Percentiles rank a stretch among this genome's conserved stretches.
These are phyloP conservation scores for Lingula anatina DNA, from an alignment of 2,888 invertebrate species.

Conservation along the genomic window DNA sequence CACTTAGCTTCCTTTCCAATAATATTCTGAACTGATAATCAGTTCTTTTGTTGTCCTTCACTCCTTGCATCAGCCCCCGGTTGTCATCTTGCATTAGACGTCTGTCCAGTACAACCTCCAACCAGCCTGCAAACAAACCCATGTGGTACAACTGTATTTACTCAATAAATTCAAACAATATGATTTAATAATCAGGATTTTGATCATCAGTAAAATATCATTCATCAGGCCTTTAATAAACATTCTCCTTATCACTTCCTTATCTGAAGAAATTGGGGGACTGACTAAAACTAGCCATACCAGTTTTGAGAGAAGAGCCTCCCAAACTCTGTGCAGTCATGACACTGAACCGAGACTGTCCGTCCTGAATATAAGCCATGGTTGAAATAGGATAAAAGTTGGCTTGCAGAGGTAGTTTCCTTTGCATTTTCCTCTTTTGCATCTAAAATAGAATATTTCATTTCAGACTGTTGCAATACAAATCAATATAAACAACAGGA, in stretches of 20 bases:
- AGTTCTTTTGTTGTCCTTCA: constrained; percentile 84
- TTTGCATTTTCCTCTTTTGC: constrained; percentile 73
- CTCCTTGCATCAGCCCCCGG: constrained; percentile 85
- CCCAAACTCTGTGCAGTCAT: constrained; percentile 65
- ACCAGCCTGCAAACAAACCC: constrained; percentile 40
- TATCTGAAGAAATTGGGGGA: too few relatives aligned
- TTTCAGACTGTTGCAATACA: too few relatives aligned
- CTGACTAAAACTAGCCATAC: too few relatives aligned
- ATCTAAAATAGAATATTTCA: constrained; percentile 59
- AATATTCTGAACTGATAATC: constrained; percentile 77
- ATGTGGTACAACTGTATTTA: too few relatives aligned
- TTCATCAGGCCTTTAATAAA: too few relatives aligned
- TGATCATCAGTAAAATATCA: too few relatives aligned
- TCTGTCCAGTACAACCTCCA: constrained; percentile 95
- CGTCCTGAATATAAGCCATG: constrained; percentile 77
- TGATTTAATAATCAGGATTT: too few relatives aligned
- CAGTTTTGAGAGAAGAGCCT: constrained; percentile 70
- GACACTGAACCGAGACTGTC: constrained; percentile 37
- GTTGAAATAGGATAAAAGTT: constrained; percentile 94
- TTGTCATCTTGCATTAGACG: constrained; percentile 89
- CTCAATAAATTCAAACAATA: too few relatives aligned
- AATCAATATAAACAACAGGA: too few relatives aligned
- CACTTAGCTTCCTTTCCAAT: constrained; percentile 58
- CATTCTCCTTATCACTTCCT: too few relatives aligned
- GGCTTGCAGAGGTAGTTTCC: constrained; percentile 88